Percentiles rank a stretch among this genome's conserved stretches.
These are phyloP conservation scores for Siniperca knerii DNA, from an alignment of 2,113 vertebrate species.

Conservation along the genomic window DNA sequence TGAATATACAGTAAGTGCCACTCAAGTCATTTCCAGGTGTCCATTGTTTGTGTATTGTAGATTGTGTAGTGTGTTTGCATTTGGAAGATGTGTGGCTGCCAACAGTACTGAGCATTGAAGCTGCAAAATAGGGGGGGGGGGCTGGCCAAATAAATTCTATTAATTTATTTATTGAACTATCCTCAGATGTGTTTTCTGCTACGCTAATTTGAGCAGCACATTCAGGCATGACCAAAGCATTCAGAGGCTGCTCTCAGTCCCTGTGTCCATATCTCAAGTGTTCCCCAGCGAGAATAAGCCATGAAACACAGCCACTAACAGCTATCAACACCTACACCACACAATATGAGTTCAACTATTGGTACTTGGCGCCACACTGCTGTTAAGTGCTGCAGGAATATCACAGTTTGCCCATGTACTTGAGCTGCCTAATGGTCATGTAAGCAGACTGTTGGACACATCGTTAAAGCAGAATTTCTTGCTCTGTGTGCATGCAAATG, in stretches of 20 bases:
- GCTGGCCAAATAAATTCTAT: constrained; percentile 1
- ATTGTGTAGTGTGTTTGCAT: background rate
- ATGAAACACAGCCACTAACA: constrained; percentile 51
- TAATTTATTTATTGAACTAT: no score
- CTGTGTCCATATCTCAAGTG: constrained; percentile 43
- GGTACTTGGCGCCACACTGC: constrained; percentile 52
- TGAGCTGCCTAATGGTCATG: constrained; percentile 76
- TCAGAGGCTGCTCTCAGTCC: constrained; percentile 15
- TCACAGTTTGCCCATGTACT: constrained; percentile 60
- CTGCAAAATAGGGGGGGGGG: background rate
- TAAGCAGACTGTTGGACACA: constrained; percentile 70
- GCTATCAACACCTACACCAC: constrained; percentile 55
- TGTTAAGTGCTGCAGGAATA: constrained; percentile 67
- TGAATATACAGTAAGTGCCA: background rate
- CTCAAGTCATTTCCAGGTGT: background rate
- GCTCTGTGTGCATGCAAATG: background rate
- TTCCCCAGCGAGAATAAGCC: constrained; percentile 36
- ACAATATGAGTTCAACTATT: constrained; percentile 52
- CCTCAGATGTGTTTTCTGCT: constrained; percentile 31
- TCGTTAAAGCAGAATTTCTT: constrained; percentile 67
- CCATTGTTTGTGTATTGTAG: no score
- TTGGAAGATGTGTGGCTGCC: background rate
- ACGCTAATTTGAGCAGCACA: constrained; percentile 41
- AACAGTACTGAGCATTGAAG: background rate
- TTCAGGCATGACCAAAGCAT: constrained; percentile 16